Evolutionary conservation across 92 coral and sea anemone genomes (phyloP), one percentile per base, ranked within the genome.

Genomic region (Bergia sp.): DNA sequence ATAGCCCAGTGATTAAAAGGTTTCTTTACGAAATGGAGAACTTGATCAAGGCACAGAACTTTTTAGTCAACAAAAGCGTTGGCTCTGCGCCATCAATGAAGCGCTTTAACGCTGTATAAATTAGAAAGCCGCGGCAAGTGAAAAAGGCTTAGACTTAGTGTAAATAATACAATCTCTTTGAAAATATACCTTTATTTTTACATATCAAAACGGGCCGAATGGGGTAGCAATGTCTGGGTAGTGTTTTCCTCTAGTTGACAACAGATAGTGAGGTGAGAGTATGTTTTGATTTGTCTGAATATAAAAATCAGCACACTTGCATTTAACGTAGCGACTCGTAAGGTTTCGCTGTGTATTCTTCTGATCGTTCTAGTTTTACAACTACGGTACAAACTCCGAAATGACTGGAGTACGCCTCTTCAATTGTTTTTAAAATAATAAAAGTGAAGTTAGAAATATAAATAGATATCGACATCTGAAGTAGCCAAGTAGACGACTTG

Each of bases 171-270:
- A 76, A 57, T 61, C 86, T 43, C 73, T 58, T 92, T 89, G 88
- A 82, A 89, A 86, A 88, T 89, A 73, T 7, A 89, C 84, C 73
- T 61, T 21, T 92, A 85, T 92, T 89, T 89, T 92, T 92, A 89
- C 86, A 86, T 86, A 89, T 89, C 92, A 86, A 86, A 86, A 85
- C 88, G 86, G 65, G 82, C 93, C 91, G 88, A 88, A 82, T 82
- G 80, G 93, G 81, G 77, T 42, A 64, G 20, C 20, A 29, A 83
- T 45, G 87, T 69, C 79, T 84, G 87, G 42, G n/a, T 67, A 13
- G 20, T 84, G 79, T 67, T 84, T 67, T 29, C 0, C 79, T 84
- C 40, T 45, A 71, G 44, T 21, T 72, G 78, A 71, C 61, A 84
- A 71, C 87, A 82, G 76, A 69, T 36, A 21, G 76, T 82, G 29